These are phyloP conservation scores for Proisotoma minuta DNA, from an alignment of 2,888 invertebrate species.

Conservation along the genomic window DNA sequence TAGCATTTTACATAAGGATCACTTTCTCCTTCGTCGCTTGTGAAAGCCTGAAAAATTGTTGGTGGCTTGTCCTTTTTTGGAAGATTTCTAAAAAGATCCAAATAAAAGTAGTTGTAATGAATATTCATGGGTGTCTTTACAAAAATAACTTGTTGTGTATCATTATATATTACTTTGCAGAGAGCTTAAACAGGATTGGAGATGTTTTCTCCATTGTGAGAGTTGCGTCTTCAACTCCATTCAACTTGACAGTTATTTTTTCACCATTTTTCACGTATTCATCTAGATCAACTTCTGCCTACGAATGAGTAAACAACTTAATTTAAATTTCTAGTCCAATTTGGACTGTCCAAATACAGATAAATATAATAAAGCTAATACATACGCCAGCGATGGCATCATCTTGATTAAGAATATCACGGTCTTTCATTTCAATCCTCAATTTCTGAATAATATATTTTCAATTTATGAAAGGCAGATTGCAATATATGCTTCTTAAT, in stretches of 20 bases:
- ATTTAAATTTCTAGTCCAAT: too few relatives aligned
- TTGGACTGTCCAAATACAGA: too few relatives aligned
- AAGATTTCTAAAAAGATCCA: slow-evolving; percentile 23
- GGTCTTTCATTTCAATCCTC: slow-evolving; percentile 40
- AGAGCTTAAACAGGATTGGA: slow-evolving; percentile 38
- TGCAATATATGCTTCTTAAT: not conserved
- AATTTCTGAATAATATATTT: slow-evolving; percentile 29
- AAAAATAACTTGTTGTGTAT: too few relatives aligned
- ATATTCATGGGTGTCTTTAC: too few relatives aligned
- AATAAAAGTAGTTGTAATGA: too few relatives aligned
- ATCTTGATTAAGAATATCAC: slow-evolving; percentile 36
- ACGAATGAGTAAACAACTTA: too few relatives aligned
- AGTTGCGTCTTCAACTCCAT: slow-evolving; percentile 27
- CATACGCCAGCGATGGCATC: slow-evolving; percentile 42
- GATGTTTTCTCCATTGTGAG: slow-evolving; percentile 38
- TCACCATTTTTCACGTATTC: slow-evolving; percentile 38
- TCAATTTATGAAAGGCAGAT: not conserved
- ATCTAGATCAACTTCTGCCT: slow-evolving; percentile 38
- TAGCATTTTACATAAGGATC: slow-evolving; percentile 45
- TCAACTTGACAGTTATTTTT: slow-evolving; percentile 31
- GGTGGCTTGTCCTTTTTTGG: slow-evolving; percentile 40
- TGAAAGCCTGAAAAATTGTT: slow-evolving; percentile 27
- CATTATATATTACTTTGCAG: slow-evolving; percentile 29
- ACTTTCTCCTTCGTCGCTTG: slow-evolving; percentile 34
- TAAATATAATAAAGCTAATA: too few relatives aligned